Base-by-base conservation (phyloP, 2,888 invertebrate species). In the Chaetogeoica ovagalla region DNA sequence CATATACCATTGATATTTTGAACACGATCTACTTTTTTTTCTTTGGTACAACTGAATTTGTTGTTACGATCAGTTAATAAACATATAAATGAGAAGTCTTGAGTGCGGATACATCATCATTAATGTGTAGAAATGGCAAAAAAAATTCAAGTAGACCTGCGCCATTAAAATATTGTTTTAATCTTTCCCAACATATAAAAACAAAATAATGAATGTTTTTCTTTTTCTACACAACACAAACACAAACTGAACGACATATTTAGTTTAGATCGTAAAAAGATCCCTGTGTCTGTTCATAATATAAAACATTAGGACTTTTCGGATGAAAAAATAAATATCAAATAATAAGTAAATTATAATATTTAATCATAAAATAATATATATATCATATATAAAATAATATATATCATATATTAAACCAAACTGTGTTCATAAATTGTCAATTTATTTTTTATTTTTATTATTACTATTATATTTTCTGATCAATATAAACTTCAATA, bases 401-500 rank as follows among this genome's bases (percentile, higher is more conserved):
- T 59, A 43, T 30, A 76, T 68, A 76, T 57, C 43, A 19, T 59
- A 43, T 30, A 76, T 68, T 68, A 59, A 66, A 75, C n/a, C 57
- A 75, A 74, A 62, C n/a, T 57, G n/a, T 75, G 65, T 66, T 66
- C 39, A 75, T 75, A 75, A 65, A 75, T 59, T 66, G 65, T 43
- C n/a, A 57, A 19, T 75, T 55, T 60, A 65, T 37, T 57, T 69
- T 37, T 11, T 43, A 43, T 43, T 43, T 7, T 48, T 48, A 48
- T 48, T 48, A 48, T 70, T 71, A 21, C 39, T 68, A 57, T 76
- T 77, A 77, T 70, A 77, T 62, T 70, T 62, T 77, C 37, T 77
- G 60, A 69, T 77, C 37, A 62, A 70, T 77, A 77, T 48, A 77
- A 70, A 76, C 59, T 76, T 76, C 43, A 77, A 77, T 70, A 69